phyloP scores from a whole-genome alignment of 2,888 invertebrate species.

The Eudasyphora cyanicolor region DNA sequence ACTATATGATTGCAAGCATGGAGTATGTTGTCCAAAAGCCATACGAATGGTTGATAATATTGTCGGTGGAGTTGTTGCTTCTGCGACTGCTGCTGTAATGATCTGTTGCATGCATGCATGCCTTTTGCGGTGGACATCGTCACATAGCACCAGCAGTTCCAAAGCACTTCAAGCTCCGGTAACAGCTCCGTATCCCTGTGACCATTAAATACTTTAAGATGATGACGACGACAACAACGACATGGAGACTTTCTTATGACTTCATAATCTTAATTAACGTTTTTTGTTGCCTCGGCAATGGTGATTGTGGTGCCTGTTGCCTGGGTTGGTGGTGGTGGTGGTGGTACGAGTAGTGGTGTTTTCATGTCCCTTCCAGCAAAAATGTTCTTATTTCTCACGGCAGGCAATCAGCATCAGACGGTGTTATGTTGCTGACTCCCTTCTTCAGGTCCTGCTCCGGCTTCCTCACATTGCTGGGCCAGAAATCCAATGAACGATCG shows the following conservation, averaged over 20 bases:
- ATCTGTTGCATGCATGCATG: neutral
- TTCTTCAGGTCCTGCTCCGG: neutral
- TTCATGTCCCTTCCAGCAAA: slow-evolving; percentile 40
- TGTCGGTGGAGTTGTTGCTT: neutral
- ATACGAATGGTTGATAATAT: slow-evolving; percentile 18
- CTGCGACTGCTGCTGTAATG: neutral
- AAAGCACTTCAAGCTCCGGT: neutral
- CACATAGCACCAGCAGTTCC: slow-evolving; percentile 3
- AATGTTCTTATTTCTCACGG: slow-evolving; percentile 69
- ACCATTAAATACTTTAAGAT: slow-evolving; percentile 48
- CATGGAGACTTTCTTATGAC: slow-evolving; percentile 76
- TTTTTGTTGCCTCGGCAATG: too few species aligned
- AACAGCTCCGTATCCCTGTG: neutral
- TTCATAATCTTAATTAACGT: slow-evolving; percentile 81
- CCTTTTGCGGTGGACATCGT: neutral
- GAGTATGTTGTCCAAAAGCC: neutral
- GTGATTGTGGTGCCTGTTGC: slow-evolving; percentile 32
- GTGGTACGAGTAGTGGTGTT: slow-evolving; percentile 51
- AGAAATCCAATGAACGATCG: too few species aligned
- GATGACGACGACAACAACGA: slow-evolving; percentile 64
- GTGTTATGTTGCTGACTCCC: neutral
- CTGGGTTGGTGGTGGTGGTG: slow-evolving; percentile 50
- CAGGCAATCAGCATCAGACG: slow-evolving; percentile 56
- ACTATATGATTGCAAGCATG: neutral
- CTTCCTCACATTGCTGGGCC: slow-evolving; percentile 1